Evolutionary conservation across 2,797 vertebrate genomes (phyloP).

Genomic region (Mionectes olivaceus): DNA sequence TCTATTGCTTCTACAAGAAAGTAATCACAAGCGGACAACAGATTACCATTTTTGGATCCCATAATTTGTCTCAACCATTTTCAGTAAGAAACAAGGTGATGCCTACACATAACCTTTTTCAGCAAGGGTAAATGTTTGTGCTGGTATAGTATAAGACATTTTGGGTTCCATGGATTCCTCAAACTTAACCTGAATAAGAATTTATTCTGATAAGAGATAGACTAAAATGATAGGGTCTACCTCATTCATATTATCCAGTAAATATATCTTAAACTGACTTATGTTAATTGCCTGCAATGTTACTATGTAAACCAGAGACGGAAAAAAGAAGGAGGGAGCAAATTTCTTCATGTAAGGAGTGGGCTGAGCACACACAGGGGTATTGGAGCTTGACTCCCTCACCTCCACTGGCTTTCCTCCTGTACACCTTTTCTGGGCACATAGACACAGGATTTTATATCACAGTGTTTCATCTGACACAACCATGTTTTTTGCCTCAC

Average conservation of each 20-base stretch:
- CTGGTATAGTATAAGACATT: not conserved
- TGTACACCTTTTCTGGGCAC: not conserved
- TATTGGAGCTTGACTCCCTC: not conserved
- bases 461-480: fast-evolving
- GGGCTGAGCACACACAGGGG: not conserved
- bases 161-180: not conserved
- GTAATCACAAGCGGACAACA: constrained; percentile 68
- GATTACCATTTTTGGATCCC: constrained; percentile 42
- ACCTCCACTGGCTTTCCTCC: not conserved
- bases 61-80: constrained; percentile 18
- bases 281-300: not conserved
- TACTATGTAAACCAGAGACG: not conserved
- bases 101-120: not conserved
- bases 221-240: not conserved
- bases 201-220: not conserved
- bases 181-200: not conserved
- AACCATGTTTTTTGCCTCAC: fast-evolving
- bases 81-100: not conserved
- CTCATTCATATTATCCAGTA: not conserved
- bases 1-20: constrained; percentile 63
- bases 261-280: not conserved
- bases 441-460: not conserved
- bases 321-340: not conserved
- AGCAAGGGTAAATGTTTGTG: not conserved
- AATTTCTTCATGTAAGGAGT: not conserved